Evolutionary conservation across 2,113 vertebrate genomes (phyloP), one percentile per base, ranked within the genome.

Genomic region (Talpa occidentalis): DNA sequence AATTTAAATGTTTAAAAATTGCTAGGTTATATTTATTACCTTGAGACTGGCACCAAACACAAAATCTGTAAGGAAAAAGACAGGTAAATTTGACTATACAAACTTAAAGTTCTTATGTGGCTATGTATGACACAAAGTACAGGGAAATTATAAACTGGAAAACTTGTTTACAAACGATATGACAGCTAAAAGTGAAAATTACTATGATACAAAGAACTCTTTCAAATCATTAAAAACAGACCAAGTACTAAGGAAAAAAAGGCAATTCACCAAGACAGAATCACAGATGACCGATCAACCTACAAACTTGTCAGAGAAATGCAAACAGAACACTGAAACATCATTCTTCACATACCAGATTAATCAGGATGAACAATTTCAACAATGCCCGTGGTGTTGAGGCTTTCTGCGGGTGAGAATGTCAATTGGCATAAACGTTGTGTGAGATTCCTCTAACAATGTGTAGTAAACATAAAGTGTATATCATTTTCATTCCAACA

Each of bases 71-170:
- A 59, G 69, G 19, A 62, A 40, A 95, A 83, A 59, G 19, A 83
- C 6, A 8, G n/a, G 70, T 35, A 86, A n/a, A 47, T 42, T 54
- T 90, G 76, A 84, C 52, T 54, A 8, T 22, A 60, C 3, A 74
- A 59, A 79, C 47, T n/a, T 59, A 62, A 74, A 85, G 42, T 7
- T 54, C 89, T 70, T 77, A 2, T 37, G 28, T 83, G 44, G 52
- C 56, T 81, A 73, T 12, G 35, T n/a, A 21, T 22, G 24, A 47
- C n/a, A 94, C 28, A 89, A 60, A 16, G 66, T 72, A 60, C 16
- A 77, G 83, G 87, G 37, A 89, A 95, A 82, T 54, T 37, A 69
- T 14, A 67, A 82, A 56, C 30, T 62, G 78, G 54, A 92, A 93
- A 87, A 74, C 30, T 3, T 78, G 12, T 90, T 82, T 78, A 67